Base-by-base conservation (phyloP, 2,797 vertebrate genomes). In the Alosa sapidissima region DNA sequence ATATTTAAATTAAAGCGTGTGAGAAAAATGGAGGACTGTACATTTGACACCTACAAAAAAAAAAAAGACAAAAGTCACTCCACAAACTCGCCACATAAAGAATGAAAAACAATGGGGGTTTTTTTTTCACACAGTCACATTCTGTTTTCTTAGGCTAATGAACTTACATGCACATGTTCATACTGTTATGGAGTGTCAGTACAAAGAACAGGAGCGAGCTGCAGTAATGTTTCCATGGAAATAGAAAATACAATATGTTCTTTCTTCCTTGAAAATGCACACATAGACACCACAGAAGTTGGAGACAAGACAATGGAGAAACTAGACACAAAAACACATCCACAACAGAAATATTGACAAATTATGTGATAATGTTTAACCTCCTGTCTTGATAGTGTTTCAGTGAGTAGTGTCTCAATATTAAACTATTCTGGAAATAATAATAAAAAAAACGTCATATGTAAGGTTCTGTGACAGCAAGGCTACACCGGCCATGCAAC, bases 1-100 rank as follows among this genome's bases (percentile, higher is more conserved):
- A 94, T 90, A 87, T 86, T 91, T 86, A 90, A 92, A 60, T 90
- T 91, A 92, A 91, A 91, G 85, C 88, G 91, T 89, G 84, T 88
- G 86, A 91, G 86, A 89, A 83, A 91, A 91, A 90, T 84, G 75
- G 89, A 91, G 88, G 86, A 91, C 87, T 90, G 19, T 52, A 86
- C 65, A 88, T 84, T 47, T 68, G 41, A n/a, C 84, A 51, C 82
- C 82, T 72, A 13, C 52, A 54, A 54, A 54, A 54, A 10, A 54
- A 54, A 60, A 60, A 60, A 60, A 24, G 33, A 72, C 21, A 47
- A 51, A 88, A 1, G 45, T 85, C 19, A n/a, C 86, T 87, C 87
- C 28, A 82, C 84, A 90, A 21, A 0, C 89, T 82, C 90, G 41
- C 84, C 83, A 91, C 90, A 87, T 84, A 87, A 90, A 91, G 88